A percentile compares a stretch with the other conserved stretches of the same genome.
phyloP scores from a whole-genome alignment of 2,797 vertebrate genomes.

The Lepilemur ruficaudatus region DNA sequence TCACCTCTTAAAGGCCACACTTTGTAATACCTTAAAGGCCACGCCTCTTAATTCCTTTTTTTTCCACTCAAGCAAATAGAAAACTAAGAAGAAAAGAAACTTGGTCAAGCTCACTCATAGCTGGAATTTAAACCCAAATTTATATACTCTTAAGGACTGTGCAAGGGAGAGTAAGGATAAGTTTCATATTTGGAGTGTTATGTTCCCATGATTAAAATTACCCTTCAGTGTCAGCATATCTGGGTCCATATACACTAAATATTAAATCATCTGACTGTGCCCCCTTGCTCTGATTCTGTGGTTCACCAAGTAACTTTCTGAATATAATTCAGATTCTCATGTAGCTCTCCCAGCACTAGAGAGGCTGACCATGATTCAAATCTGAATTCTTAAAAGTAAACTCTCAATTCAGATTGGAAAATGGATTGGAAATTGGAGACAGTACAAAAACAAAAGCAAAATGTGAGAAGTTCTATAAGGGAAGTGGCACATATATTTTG shows the following conservation, averaged over 20 bases:
- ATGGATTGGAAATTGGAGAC: background rate
- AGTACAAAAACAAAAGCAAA: background rate
- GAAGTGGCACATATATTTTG: background rate
- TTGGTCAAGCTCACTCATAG: background rate
- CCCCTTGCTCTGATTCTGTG: background rate
- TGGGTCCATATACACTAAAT: background rate
- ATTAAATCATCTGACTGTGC: background rate
- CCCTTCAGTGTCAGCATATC: background rate
- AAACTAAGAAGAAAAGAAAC: background rate
- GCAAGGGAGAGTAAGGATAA: background rate
- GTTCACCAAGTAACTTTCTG: background rate
- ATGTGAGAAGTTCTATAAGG: background rate
- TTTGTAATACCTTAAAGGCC: no score
- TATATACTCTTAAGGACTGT: background rate
- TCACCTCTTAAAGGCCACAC: background rate
- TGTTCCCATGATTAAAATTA: background rate
- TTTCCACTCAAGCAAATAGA: background rate
- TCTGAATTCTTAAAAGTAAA: background rate
- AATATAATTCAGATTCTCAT: background rate
- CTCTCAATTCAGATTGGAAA: conserved; percentile 23
- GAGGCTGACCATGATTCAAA: background rate
- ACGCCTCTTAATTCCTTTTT: background rate
- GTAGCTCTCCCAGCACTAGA: background rate
- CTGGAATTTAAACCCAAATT: background rate
- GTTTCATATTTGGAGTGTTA: background rate